Conservation (phyloP, 2,113 vertebrate species). For the Zapus hudsonius region DNA sequence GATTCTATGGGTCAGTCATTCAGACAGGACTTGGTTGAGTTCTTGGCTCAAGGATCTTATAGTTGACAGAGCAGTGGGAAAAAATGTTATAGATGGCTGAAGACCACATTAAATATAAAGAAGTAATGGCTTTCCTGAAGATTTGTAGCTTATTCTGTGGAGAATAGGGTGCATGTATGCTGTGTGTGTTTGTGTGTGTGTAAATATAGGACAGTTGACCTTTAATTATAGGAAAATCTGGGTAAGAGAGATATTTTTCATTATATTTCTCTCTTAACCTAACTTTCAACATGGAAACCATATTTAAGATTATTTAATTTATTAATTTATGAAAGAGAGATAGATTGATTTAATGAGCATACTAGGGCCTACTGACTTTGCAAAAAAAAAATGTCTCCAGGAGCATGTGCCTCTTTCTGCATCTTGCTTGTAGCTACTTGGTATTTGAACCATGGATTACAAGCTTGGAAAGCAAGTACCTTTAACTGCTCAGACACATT, state of each 20-base stretch:
- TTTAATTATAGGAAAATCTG: background rate
- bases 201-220: rapidly evolving
- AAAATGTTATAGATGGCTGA: background rate
- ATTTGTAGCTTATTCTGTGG: background rate
- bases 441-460: too few species aligned
- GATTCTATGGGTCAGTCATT: background rate
- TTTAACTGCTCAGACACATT: too few species aligned
- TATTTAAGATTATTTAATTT: background rate
- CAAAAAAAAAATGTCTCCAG: too few species aligned
- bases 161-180: too few species aligned
- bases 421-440: too few species aligned
- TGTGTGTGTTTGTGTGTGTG: too few species aligned
- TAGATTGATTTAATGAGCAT: too few species aligned
- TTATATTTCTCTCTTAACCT: background rate
- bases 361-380: too few species aligned
- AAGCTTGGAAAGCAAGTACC: too few species aligned
- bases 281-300: background rate
- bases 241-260: background rate
- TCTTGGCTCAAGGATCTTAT: background rate
- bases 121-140: background rate
- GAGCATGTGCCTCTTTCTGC: too few species aligned
- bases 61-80: background rate
- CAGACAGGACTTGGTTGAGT: background rate
- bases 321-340: too few species aligned
- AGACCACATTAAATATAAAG: background rate